phyloP scores from a whole-genome alignment of 2,113 vertebrate genomes.

The Theropithecus gelada region DNA sequence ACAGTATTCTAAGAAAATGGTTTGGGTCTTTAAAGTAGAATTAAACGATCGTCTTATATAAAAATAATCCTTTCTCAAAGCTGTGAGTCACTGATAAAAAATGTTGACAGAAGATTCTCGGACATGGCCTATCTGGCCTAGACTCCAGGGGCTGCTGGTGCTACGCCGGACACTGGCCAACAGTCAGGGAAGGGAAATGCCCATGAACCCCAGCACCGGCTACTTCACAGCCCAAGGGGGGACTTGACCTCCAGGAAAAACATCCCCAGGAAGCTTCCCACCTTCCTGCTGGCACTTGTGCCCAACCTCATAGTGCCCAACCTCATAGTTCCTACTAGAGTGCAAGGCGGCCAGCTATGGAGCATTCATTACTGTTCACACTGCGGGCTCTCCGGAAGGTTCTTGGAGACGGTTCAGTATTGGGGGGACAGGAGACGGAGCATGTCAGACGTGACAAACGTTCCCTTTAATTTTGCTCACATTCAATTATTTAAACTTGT shows the following conservation, averaged over 20 bases:
- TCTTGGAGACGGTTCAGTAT: not conserved
- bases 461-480: not conserved
- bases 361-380: not conserved
- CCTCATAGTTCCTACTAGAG: not conserved
- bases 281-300: slow-evolving; percentile 20
- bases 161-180: not conserved
- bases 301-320: not conserved
- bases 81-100: slow-evolving; percentile 68
- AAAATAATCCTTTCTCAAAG: slow-evolving; percentile 45
- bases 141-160: slow-evolving; percentile 37
- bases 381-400: not conserved
- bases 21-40: slow-evolving; percentile 20
- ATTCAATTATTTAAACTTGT: not conserved
- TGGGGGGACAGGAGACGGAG: not conserved
- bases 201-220: not conserved
- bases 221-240: fast-evolving
- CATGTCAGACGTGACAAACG: not conserved
- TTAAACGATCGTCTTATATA: slow-evolving; percentile 4
- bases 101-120: slow-evolving; percentile 48
- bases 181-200: not conserved
- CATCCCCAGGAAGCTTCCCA: slow-evolving; percentile 71
- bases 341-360: not conserved
- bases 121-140: slow-evolving; percentile 29
- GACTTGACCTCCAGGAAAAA: slow-evolving; percentile 67
- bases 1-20: slow-evolving; percentile 41